Evolutionary conservation across 2,113 vertebrate species (phyloP).

Genomic region (Microtus richardsoni): DNA sequence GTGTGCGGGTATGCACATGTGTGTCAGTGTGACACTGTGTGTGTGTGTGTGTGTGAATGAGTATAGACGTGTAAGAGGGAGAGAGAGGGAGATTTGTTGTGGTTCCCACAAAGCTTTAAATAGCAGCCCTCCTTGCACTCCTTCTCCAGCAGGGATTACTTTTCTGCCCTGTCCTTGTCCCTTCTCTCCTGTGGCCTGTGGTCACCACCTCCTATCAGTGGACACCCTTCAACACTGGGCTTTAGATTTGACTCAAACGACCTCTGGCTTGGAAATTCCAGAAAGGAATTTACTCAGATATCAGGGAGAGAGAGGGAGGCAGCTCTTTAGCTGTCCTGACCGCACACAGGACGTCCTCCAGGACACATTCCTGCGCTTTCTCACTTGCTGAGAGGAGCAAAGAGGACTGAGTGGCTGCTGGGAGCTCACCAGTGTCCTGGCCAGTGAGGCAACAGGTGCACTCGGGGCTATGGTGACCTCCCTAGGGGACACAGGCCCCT

Average conservation of each 20-base stretch:
- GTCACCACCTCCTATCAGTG: background rate
- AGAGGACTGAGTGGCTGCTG: background rate
- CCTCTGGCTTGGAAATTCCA: background rate
- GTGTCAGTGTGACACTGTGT: background rate
- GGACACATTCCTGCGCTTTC: background rate
- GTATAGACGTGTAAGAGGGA: background rate
- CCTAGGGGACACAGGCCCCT: accelerated
- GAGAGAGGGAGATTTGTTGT: background rate
- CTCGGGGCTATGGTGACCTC: background rate
- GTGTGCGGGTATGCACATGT: background rate
- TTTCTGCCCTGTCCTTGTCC: background rate
- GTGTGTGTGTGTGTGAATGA: background rate
- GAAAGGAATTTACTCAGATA: constrained; percentile 16
- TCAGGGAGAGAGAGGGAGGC: background rate
- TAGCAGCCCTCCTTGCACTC: background rate
- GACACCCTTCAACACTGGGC: background rate
- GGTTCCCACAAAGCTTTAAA: background rate
- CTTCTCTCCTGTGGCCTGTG: background rate
- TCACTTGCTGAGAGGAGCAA: background rate
- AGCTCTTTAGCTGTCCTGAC: background rate
- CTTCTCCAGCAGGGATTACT: background rate
- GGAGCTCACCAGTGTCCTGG: background rate
- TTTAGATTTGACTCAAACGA: background rate
- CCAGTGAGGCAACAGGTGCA: background rate
- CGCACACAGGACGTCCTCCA: background rate